These are phyloP conservation scores for Pseudopleuronectes americanus DNA, from an alignment of 2,797 vertebrate species.

Conservation along the genomic window DNA sequence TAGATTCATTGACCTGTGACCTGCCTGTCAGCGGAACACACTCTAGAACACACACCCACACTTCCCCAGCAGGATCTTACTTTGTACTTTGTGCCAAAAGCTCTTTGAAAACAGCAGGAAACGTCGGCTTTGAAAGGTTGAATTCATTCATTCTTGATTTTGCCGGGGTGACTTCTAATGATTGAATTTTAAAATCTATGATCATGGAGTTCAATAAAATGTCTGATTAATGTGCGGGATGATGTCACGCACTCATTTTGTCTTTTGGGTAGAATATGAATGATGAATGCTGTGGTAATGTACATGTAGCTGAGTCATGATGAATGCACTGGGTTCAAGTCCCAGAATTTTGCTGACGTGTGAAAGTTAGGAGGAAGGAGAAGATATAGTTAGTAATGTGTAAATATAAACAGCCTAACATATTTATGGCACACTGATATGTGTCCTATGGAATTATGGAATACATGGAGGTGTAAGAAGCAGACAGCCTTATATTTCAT, in stretches of 20 bases:
- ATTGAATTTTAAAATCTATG: conserved; percentile 44
- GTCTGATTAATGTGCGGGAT: conserved; percentile 41
- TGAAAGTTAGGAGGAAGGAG: no score
- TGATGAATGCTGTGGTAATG: neutral
- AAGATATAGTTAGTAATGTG: no score
- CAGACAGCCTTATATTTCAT: no score
- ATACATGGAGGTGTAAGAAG: no score
- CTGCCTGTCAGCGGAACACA: conserved; percentile 59
- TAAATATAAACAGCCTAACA: no score
- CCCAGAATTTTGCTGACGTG: no score
- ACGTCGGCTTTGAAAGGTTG: conserved; percentile 34
- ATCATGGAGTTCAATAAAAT: conserved; percentile 59
- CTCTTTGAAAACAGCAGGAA: conserved; percentile 34
- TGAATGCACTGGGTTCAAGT: no score
- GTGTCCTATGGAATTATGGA: no score
- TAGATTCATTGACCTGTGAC: conserved; percentile 68
- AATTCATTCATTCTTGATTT: conserved; percentile 3
- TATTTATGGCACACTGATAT: no score
- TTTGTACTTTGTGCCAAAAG: conserved; percentile 69
- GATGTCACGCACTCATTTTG: neutral
- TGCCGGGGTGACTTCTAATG: conserved; percentile 42
- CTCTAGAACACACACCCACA: conserved; percentile 61
- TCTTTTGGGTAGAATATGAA: conserved; percentile 1
- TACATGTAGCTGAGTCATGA: no score
- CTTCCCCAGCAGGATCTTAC: conserved; percentile 39